Evolutionary conservation across 2,797 vertebrate species (phyloP), one percentile per base, ranked within the genome.

Genomic region (Tolypeutes matacus): DNA sequence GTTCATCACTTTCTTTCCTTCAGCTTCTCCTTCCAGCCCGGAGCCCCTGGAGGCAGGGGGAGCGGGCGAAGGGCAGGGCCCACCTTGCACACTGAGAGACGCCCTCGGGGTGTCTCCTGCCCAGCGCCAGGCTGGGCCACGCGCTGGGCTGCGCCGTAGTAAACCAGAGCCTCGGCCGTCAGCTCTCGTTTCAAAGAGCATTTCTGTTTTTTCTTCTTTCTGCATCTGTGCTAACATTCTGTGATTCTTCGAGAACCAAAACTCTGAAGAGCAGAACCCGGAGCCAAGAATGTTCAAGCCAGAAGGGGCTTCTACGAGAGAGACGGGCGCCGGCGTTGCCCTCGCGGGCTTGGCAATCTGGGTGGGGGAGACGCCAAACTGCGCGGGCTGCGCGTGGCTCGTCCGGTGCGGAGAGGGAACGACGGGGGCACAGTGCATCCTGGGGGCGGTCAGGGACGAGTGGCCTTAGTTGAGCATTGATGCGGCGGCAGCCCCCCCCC

Each of bases 191-290:
- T 75, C 93, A 84, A 70, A 80, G 83, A 93, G 76, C 49, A 0
- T 5, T 65, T 84, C 89, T 82, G 75, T 88, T 80, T 42, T n/a
- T 58, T 6, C 51, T 90, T n/a, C 93, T 36, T 77, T 87, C 96
- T 92, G 76, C 96, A 96, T 96, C 97, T 96, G 97, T 6, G 58
- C 95, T 65, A 42, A 93, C 96, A 96, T 86, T 96, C 96, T 96
- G 97, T 64, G 81, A 97, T 97, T 97, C 97, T 97, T 97, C 72
- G 97, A 97, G 96, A 97, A 96, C 92, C 58, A 39, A 21, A 65
- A 86, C 76, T 95, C 96, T 78, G 84, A 92, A 95, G 96, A 91
- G 92, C 92, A 65, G 86, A 94, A 65, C 92, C 67, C 64, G 53
- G 93, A 95, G 93, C 96, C 96, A 95, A 96, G 97, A 96, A 94